A percentile compares a stretch with the other conserved stretches of the same genome.
Conservation (phyloP, 2,888 invertebrate genomes). For the Caenorhabditis zanzibari region DNA sequence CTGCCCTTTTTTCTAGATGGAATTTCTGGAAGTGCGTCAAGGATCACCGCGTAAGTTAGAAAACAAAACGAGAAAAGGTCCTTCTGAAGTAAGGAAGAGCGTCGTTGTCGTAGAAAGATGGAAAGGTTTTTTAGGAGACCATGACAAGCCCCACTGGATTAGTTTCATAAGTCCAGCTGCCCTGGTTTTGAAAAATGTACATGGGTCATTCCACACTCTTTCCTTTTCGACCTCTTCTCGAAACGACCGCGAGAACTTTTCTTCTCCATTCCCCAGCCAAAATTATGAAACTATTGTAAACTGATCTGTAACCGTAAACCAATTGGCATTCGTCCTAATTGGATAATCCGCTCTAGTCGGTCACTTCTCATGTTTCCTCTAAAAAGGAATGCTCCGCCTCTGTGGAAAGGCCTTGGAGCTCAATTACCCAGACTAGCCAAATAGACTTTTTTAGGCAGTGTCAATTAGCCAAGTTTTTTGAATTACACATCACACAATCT, state of each 20-base stretch:
- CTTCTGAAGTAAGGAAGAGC: conserved; percentile 23
- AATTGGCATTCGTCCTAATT: conserved; percentile 42
- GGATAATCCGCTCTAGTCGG: conserved; percentile 42
- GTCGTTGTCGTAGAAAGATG: conserved; percentile 53
- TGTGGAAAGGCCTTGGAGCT: conserved; percentile 12
- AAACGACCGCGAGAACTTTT: conserved; percentile 24
- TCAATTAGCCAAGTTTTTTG: conserved; percentile 33
- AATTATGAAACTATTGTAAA: conserved; percentile 50
- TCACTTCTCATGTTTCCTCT: conserved; percentile 51
- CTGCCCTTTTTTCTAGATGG: conserved; percentile 60
- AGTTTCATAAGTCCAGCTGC: conserved; percentile 66
- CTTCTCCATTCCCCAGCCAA: neutral
- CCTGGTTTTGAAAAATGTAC: conserved; percentile 65
- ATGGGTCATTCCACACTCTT: conserved; percentile 50
- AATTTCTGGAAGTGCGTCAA: conserved; percentile 70
- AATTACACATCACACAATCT: conserved; percentile 15
- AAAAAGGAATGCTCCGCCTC: conserved; percentile 51
- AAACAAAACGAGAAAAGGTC: neutral
- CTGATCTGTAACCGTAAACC: conserved; percentile 37
- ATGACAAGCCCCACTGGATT: conserved; percentile 62
- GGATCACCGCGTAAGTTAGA: conserved; percentile 68
- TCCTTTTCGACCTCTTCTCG: neutral
- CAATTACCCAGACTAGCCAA: conserved; percentile 40
- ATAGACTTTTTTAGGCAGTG: conserved; percentile 30
- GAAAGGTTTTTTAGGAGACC: conserved; percentile 52